These are phyloP conservation scores for Hartigia nigra DNA, from an alignment of 2,888 invertebrate genomes.

Conservation along the genomic window DNA sequence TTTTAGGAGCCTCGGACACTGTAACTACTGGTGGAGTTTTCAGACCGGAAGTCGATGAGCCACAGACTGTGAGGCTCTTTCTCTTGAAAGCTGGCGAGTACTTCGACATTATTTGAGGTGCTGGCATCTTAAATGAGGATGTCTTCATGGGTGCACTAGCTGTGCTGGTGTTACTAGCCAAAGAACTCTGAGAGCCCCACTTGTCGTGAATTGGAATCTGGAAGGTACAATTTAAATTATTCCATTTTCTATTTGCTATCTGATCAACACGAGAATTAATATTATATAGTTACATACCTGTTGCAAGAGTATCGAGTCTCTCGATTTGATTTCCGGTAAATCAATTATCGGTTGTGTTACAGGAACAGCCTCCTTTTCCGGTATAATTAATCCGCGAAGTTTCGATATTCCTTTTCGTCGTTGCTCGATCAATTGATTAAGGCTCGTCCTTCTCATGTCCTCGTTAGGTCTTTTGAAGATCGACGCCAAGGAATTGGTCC, in stretches of 20 bases:
- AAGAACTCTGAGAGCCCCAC: slow-evolving; percentile 60
- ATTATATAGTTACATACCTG: slow-evolving; percentile 41
- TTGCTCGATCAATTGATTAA: slow-evolving; percentile 83
- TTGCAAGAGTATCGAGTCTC: slow-evolving; percentile 68
- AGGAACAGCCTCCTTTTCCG: slow-evolving; percentile 74
- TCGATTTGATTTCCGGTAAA: slow-evolving; percentile 86
- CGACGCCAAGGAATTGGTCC: slow-evolving; percentile 58
- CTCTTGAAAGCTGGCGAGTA: slow-evolving; percentile 87
- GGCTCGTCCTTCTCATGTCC: slow-evolving; percentile 73
- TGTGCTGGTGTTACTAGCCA: slow-evolving; percentile 56
- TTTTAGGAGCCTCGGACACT: slow-evolving; percentile 67
- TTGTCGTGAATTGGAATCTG: slow-evolving; percentile 60
- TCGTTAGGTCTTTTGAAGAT: slow-evolving; percentile 54
- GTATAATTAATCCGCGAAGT: slow-evolving; percentile 88
- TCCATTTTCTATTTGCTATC: background rate
- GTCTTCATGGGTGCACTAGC: slow-evolving; percentile 50
- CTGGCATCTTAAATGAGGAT: slow-evolving; percentile 59
- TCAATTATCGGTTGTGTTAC: slow-evolving; percentile 74
- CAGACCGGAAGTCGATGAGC: slow-evolving; percentile 33
- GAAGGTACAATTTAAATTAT: background rate
- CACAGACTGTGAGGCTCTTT: slow-evolving; percentile 77
- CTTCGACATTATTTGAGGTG: slow-evolving; percentile 74
- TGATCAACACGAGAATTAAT: background rate
- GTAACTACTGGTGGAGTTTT: slow-evolving; percentile 31
- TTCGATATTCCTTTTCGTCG: slow-evolving; percentile 85